Evolutionary conservation across 2,797 vertebrate species (phyloP).

Genomic region (Valencia hispanica): DNA sequence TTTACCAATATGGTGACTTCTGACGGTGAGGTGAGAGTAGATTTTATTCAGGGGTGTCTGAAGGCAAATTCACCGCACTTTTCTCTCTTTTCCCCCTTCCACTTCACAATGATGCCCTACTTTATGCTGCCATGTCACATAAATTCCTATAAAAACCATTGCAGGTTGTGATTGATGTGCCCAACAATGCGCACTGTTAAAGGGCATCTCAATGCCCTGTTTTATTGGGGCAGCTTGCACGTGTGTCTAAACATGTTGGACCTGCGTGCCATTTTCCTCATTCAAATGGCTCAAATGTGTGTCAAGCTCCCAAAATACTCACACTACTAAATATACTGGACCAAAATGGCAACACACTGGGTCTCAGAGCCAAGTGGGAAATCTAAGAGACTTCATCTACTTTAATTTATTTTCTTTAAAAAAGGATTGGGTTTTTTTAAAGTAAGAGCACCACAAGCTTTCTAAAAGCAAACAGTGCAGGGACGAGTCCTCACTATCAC

Average conservation of each 20-base stretch:
- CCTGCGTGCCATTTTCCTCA: slow-evolving; percentile 28
- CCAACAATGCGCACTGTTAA: not conserved
- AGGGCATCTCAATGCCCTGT: slow-evolving; percentile 16
- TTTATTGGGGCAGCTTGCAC: not conserved
- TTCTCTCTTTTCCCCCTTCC: too few relatives aligned
- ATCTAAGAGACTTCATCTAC: not conserved
- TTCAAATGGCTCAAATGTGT: slow-evolving; percentile 5
- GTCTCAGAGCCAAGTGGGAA: not conserved
- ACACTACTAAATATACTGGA: not conserved
- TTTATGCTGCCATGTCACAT: not conserved
- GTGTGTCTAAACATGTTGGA: slow-evolving; percentile 20
- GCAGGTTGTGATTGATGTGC: not conserved
- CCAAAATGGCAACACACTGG: not conserved
- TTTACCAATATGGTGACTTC: too few relatives aligned
- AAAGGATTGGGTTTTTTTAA: not conserved
- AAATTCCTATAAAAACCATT: not conserved
- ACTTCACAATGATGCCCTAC: not conserved
- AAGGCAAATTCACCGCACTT: too few relatives aligned
- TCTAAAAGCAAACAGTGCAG: slow-evolving; percentile 3
- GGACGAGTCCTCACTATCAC: slow-evolving; percentile 9
- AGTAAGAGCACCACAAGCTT: slow-evolving; percentile 36
- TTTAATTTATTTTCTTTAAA: not conserved
- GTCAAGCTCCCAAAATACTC: not conserved
- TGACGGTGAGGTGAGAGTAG: not conserved
- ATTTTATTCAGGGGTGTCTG: not conserved